Evolutionary conservation across 2,888 invertebrate species (phyloP), one percentile per base, ranked within the genome.

Genomic region (Machimus atricapillus): DNA sequence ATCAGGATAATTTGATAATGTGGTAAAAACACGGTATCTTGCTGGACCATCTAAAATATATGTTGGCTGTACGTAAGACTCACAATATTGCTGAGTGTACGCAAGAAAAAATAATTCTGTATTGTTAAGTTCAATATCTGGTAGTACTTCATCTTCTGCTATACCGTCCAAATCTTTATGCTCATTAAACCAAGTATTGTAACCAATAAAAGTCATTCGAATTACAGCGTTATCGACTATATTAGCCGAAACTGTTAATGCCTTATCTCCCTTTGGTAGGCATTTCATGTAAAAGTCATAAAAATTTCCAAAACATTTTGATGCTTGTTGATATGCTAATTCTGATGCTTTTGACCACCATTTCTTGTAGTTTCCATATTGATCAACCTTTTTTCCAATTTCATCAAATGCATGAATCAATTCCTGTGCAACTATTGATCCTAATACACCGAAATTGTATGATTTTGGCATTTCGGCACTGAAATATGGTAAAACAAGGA

Each of bases 91-190:
- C 23, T 86, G 86, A 8, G 86, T 37, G 52, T 86, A 86, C 14
- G 86, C 27, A 37, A 86, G 52, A 77, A 86, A 86, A 77, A 86
- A 86, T 86, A 86, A 34, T 77, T 86, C 74, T 58, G 76, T 77
- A 58, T 86, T 86, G 14, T 74, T 77, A 8, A 86, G 56, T 34
- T 86, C 86, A 34, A 86, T 76, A 7, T 52, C 86, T n/a, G 56
- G 52, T 19, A 86, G 31, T 40, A 76, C 76, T 86, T 86, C 86
- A 37, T 34, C 27, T 77, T 86, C 76, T n/a, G 76, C 76, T 9
- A 76, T 37, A 3, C 76, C 34, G 8, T 76, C 76, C 34, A 76
- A 37, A 76, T 76, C 76, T 34, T 76, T 76, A 2, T 76, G 76
- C n/a, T 76, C 76, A 34, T 76, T 76, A 37, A 37, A 76, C 76